Evolutionary conservation across 23 tunicate genomes (phyloP).

Genomic region (Halocynthia roretzi): DNA sequence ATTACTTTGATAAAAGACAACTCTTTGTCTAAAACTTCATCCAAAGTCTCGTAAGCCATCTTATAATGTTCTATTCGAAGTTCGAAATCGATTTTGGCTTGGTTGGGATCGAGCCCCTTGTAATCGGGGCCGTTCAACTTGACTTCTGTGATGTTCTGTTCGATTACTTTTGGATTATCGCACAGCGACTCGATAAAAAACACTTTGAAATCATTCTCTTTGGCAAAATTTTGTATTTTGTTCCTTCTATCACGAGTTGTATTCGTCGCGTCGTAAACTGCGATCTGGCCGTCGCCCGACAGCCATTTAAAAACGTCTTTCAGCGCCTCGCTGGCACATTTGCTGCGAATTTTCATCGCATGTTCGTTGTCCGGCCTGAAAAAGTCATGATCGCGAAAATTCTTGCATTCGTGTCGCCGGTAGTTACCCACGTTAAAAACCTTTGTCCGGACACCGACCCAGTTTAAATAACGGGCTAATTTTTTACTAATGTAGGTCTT

Average conservation of each 20-base stretch:
- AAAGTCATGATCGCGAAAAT: constrained; percentile 7
- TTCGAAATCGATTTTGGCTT: constrained; percentile 3
- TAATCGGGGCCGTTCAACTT: constrained; percentile 29
- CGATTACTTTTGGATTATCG: constrained; percentile 21
- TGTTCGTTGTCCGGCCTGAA: constrained; percentile 17
- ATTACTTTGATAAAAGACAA: constrained; percentile 24
- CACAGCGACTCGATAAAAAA: constrained; percentile 27
- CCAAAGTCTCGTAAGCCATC: constrained; percentile 16
- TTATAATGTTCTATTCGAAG: constrained; percentile 15
- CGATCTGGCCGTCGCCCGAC: constrained; percentile 2
- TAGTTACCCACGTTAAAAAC: constrained; percentile 25
- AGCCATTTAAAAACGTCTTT: constrained; percentile 14
- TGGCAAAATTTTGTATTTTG: constrained; percentile 5
- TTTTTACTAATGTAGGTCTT: constrained; percentile 12
- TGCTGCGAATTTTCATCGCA: constrained; percentile 12
- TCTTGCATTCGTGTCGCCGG: constrained; percentile 2
- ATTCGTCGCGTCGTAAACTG: constrained; percentile 28
- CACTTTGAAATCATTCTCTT: constrained; percentile 2
- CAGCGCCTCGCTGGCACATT: constrained; percentile 23
- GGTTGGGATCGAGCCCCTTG: background rate
- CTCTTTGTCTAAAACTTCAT: constrained; percentile 5
- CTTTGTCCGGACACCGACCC: constrained; percentile 2
- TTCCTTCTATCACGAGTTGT: constrained; percentile 7
- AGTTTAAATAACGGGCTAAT: background rate
- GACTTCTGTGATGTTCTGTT: constrained; percentile 26